Conservation (phyloP, 64 coral and sea anemone species). For the Stylophora pistillata region DNA sequence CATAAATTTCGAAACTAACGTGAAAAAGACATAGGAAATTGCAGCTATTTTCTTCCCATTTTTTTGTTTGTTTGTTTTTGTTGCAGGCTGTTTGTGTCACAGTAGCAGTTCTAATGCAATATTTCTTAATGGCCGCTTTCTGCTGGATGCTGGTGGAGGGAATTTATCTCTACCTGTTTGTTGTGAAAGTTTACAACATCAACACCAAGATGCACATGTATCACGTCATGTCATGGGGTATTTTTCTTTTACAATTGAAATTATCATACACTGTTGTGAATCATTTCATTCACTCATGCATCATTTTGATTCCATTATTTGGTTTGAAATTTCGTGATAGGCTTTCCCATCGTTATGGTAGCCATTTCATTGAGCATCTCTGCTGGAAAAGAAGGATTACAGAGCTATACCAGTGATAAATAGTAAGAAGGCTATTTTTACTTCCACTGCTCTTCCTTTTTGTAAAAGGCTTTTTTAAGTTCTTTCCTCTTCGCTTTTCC, state of each 20-base stretch:
- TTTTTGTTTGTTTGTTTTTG: too few species aligned
- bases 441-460: too few species aligned
- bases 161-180: conserved; percentile 52
- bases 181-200: conserved; percentile 60
- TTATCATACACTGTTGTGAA: too few species aligned
- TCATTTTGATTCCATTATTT: too few species aligned
- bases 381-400: neutral
- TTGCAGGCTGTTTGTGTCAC: conserved; percentile 33
- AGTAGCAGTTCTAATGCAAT: conserved; percentile 40
- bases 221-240: conserved; percentile 48
- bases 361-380: neutral
- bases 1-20: too few species aligned
- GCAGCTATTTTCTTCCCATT: too few species aligned
- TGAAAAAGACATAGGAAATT: too few species aligned
- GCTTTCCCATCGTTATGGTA: neutral
- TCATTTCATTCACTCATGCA: too few species aligned
- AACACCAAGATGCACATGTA: conserved; percentile 27
- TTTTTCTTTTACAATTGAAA: too few species aligned
- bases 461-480: neutral
- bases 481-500: neutral
- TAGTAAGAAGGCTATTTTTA: neutral
- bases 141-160: conserved; percentile 65
- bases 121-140: conserved; percentile 54
- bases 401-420: neutral
- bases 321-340: neutral